Percentiles rank a stretch among this genome's conserved stretches.
phyloP scores from a whole-genome alignment of 2,797 vertebrate genomes.

The Chaunax sp. region DNA sequence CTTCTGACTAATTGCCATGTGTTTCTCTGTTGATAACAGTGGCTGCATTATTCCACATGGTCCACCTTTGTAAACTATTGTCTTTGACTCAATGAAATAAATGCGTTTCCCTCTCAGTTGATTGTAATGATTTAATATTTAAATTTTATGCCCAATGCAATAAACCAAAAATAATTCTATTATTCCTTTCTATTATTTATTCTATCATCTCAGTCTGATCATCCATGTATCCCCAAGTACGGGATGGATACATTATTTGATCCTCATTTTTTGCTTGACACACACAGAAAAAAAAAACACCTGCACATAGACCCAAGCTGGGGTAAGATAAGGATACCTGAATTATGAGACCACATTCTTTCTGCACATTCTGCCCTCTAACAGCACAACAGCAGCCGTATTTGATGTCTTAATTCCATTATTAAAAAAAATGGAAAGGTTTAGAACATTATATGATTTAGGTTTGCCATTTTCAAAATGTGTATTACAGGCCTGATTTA shows the following conservation, averaged over 20 bases:
- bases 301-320: constrained; percentile 5
- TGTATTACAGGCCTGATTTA: constrained; percentile 8
- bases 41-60: constrained; percentile 19
- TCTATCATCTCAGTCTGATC: constrained; percentile 3
- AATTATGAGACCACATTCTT: constrained; percentile 29
- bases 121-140: constrained; percentile 35
- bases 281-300: constrained; percentile 16
- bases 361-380: constrained; percentile 18
- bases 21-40: constrained; percentile 55
- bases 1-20: constrained; percentile 22
- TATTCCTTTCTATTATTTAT: not conserved
- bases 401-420: constrained; percentile 27
- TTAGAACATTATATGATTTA: constrained; percentile 10
- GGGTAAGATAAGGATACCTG: constrained; percentile 33
- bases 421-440: constrained; percentile 11
- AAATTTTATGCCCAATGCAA: too few species aligned
- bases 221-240: constrained; percentile 3
- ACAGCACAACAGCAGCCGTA: constrained; percentile 6
- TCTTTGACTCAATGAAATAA: constrained; percentile 47
- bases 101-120: constrained; percentile 42
- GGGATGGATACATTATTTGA: constrained; percentile 4
- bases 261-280: constrained; percentile 22
- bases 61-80: constrained; percentile 39
- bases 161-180: too few species aligned
- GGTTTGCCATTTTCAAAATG: constrained; percentile 25